Conservation (phyloP, 2,797 vertebrate species). For the Anguilla megastoma region DNA sequence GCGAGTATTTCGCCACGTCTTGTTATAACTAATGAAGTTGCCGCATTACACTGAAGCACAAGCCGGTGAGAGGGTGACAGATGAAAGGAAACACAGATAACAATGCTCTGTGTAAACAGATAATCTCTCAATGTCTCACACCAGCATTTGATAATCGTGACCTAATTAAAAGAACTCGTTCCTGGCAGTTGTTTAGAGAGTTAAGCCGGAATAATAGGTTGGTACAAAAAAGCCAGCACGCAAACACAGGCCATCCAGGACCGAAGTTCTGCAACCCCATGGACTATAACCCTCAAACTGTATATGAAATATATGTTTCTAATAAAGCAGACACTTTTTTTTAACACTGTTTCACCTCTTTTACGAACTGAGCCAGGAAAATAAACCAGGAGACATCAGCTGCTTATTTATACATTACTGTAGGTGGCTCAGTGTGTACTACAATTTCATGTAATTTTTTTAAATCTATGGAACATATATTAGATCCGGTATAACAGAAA, state of each 20-base stretch:
- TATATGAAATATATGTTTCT: not conserved
- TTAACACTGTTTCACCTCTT: no score
- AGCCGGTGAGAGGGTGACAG: not conserved
- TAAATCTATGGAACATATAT: not conserved
- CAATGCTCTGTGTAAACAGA: not conserved
- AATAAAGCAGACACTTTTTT: not conserved
- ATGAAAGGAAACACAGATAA: not conserved
- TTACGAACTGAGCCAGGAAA: no score
- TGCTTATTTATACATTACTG: no score
- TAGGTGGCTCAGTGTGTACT: not conserved
- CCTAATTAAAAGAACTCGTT: not conserved
- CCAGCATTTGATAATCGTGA: not conserved
- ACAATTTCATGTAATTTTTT: not conserved
- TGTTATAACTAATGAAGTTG: not conserved
- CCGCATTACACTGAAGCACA: not conserved
- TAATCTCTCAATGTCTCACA: not conserved
- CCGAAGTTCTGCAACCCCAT: no score
- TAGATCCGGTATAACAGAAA: not conserved
- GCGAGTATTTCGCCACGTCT: not conserved
- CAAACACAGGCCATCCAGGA: no score
- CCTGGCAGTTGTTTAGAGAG: no score
- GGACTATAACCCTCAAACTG: not conserved
- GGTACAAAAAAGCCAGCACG: no score
- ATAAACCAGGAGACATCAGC: no score
- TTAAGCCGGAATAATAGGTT: not conserved